Evolutionary conservation across 2,113 vertebrate species (phyloP), one percentile per base, ranked within the genome.

Genomic region (Protobothrops mucrosquamatus): DNA sequence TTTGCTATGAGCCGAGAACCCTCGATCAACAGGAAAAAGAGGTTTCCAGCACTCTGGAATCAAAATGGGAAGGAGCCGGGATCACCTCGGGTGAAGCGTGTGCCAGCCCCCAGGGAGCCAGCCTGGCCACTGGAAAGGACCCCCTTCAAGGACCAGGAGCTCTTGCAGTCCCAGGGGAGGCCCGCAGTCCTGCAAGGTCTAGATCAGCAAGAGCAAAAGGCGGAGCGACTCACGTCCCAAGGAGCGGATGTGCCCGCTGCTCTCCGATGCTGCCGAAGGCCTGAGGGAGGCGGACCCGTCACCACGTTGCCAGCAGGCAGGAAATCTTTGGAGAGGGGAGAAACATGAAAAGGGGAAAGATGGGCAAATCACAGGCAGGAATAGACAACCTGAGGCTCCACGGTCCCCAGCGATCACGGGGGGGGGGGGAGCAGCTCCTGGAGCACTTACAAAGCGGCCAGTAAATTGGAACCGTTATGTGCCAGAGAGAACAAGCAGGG

Each of bases 321-420:
- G 12, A 69, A 90, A 87, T 87, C 96, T 97, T 94, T 59, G 90
- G 90, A 93, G 85, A 29, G 94, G 20, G 51, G 57, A 92, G 15
- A 51, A 56, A 48, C 57, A 91, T 22, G 3, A 52, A 24, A 2
- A 3, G 3, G 12, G 15, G 22, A 12, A 3, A 64, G 55, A 2
- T 3, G n/a, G 61, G 59, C 26, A 26, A 39, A 14, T 23, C 22
- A 43, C 2, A 23, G n/a, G 39, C 18, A 4, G 48, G 48, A 4
- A 34, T 22, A 56, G 15, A 39, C 12, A 2, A n/a, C 43, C 54
- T 24, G 57, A 90, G 23, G 20, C 8, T 3, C 56, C 4, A 20
- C 1, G 11, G 10, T 34, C 10, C 18, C 18, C 55, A 56, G 5
- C 4, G 4, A 56, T 20, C 18, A 26, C 3, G 8, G 6, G 15